Base-by-base conservation (phyloP, 2,797 vertebrate genomes). In the Myoxocephalus aenaeus region DNA sequence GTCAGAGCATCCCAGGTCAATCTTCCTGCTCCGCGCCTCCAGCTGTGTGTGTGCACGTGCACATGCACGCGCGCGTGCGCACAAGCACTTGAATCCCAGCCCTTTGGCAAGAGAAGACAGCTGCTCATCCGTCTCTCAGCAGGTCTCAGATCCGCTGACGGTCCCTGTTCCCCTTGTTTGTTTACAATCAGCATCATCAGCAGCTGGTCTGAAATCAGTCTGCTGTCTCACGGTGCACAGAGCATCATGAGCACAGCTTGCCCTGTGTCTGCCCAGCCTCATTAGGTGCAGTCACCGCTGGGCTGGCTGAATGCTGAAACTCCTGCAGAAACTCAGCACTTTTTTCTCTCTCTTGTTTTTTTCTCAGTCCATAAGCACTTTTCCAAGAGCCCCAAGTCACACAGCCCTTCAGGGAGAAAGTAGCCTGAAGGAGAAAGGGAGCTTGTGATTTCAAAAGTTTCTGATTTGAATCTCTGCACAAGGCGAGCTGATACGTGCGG, bases 181-280 rank as follows among this genome's bases (percentile, higher is more conserved):
- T 92, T 91, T 85, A 78, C 85, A 34, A 72, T 85, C 84, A 73
- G 82, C 70, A 58, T 8, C 84, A 71, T 65, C 85, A 72, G 81
- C 89, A 88, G 82, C 90, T 89, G 90, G 29, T 85, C 87, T 77
- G 71, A 71, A 86, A 86, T 87, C 87, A 79, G 89, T 81, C 78
- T 69, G 67, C 85, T 72, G 79, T 83, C 84, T 76, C 69, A n/a
- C 69, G 0, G 54, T 10, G 69, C 57, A 8, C 53, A 61, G 46
- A 85, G 54, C 86, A 89, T 81, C 82, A 73, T 54, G 78, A 75
- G 87, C 87, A 80, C 89, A 91, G 89, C 86, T 86, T 90, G 84
- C 59, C 79, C 83, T 3, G 63, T 56, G 75, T 82, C 84, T 77
- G 65, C 77, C 65, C 48, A 48, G 76, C 82, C 87, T 92, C 89